Evolutionary conservation across 2,888 invertebrate genomes (phyloP).

Genomic region (Macrosiphum euphorbiae): DNA sequence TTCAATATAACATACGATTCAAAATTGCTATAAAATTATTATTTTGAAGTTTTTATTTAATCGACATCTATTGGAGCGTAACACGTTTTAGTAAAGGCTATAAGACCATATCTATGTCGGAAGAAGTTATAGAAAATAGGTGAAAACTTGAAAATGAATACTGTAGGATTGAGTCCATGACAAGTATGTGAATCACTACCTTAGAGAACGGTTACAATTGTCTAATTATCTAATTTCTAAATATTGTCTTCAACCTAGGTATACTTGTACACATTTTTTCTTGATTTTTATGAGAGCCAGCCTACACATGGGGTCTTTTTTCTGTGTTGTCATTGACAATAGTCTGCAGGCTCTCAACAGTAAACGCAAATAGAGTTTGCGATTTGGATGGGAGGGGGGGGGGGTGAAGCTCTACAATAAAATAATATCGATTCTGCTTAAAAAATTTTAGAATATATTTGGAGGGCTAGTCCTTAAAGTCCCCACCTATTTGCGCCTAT

Average conservation of each 20-base stretch:
- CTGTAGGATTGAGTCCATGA: background rate
- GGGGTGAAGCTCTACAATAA: too few species aligned
- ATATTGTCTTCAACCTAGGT: background rate
- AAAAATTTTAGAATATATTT: too few species aligned
- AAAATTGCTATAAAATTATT: too few species aligned
- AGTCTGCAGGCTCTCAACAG: background rate
- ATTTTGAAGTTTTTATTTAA: too few species aligned
- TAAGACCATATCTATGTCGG: background rate
- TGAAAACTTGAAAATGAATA: too few species aligned
- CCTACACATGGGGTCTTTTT: background rate
- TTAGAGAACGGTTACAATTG: background rate
- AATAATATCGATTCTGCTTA: too few species aligned
- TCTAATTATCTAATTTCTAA: background rate
- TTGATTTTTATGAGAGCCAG: background rate
- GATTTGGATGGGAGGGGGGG: too few species aligned
- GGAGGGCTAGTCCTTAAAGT: too few species aligned
- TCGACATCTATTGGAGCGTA: background rate
- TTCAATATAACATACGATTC: too few species aligned
- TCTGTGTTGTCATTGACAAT: background rate
- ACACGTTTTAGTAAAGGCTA: background rate
- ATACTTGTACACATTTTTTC: background rate
- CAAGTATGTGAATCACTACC: background rate
- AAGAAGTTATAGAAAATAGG: background rate
- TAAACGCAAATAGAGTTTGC: too few species aligned
- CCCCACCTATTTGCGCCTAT: background rate